Evolutionary conservation across 2,888 invertebrate species (phyloP).

Genomic region (Atrina japonica): DNA sequence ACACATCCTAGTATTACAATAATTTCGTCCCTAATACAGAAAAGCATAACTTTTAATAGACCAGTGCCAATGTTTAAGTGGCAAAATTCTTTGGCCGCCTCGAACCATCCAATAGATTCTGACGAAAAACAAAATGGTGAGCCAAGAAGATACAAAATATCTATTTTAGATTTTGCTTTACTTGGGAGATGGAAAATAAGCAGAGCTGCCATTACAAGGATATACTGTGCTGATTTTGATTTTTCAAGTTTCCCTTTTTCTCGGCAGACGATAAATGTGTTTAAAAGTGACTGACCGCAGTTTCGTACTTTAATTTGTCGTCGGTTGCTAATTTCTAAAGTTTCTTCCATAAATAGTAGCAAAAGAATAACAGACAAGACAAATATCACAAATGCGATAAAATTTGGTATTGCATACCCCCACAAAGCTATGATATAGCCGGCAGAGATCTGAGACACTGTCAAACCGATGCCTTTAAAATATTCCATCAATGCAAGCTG

Average conservation of each 20-base stretch:
- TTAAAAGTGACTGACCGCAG: neutral
- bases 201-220: neutral
- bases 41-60: constrained; percentile 10
- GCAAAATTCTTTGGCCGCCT: neutral
- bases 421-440: constrained; percentile 28
- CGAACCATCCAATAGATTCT: constrained; percentile 32
- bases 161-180: neutral
- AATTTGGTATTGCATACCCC: constrained; percentile 19
- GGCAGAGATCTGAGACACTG: constrained; percentile 1
- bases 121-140: constrained; percentile 34
- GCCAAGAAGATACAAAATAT: constrained; percentile 21
- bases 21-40: constrained; percentile 20
- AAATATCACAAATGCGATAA: constrained; percentile 20
- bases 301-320: neutral
- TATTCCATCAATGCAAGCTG: constrained; percentile 1
- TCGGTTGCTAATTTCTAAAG: neutral
- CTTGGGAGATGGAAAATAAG: neutral
- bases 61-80: neutral
- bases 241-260: neutral
- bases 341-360: constrained; percentile 1
- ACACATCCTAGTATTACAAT: constrained; percentile 18
- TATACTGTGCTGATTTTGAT: neutral
- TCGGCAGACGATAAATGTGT: constrained; percentile 1
- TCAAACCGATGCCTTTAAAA: constrained; percentile 15
- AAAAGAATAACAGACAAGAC: constrained; percentile 21